Evolutionary conservation across 2,888 invertebrate species (phyloP).

Genomic region (Agrotis clavis): DNA sequence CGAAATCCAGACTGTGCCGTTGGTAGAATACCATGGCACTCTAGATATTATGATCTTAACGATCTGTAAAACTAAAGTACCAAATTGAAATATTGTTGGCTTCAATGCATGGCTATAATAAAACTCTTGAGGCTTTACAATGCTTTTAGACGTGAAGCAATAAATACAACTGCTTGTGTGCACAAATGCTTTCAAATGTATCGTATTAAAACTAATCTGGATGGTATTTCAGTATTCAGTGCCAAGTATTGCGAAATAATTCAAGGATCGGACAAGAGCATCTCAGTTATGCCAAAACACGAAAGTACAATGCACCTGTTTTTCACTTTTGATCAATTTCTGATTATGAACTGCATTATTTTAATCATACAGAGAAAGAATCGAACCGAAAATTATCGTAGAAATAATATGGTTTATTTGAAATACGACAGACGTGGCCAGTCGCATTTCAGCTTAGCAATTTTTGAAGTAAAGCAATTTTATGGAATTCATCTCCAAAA

Average conservation of each 20-base stretch:
- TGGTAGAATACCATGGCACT: too few species aligned
- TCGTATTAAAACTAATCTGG: slow-evolving; percentile 12
- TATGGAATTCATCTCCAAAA: too few species aligned
- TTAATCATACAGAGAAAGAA: neutral
- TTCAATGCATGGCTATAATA: neutral
- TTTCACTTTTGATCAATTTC: neutral
- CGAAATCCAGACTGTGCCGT: too few species aligned
- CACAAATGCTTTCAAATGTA: slow-evolving; percentile 14
- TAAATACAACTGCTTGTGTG: too few species aligned
- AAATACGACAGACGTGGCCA: too few species aligned
- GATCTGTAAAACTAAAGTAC: neutral
- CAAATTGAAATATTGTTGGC: neutral
- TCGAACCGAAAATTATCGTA: too few species aligned
- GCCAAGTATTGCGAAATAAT: slow-evolving; percentile 32
- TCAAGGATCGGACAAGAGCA: slow-evolving; percentile 1
- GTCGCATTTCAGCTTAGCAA: too few species aligned
- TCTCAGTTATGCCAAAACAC: slow-evolving; percentile 22
- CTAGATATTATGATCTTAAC: too few species aligned
- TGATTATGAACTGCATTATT: too few species aligned
- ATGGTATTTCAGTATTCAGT: slow-evolving; percentile 22
- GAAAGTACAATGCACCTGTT: neutral
- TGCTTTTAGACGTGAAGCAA: neutral
- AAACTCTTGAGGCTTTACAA: neutral
- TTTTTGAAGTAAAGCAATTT: too few species aligned
- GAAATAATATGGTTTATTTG: too few species aligned